phyloP scores from a whole-genome alignment of 2,113 vertebrate species.

The Lucifuga dentata region DNA sequence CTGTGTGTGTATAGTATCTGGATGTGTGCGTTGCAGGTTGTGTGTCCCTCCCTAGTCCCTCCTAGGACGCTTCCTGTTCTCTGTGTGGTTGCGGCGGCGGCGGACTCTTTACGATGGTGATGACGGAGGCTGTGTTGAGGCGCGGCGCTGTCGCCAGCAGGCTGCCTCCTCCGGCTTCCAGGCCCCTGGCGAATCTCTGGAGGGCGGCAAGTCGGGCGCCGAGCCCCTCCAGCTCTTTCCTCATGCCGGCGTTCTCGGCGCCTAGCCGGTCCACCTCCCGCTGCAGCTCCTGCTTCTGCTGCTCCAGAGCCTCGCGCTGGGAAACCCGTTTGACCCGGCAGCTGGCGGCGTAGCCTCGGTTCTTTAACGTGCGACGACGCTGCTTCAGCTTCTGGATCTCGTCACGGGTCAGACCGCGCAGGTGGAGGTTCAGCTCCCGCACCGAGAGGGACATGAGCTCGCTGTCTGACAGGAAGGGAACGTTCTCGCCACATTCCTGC shows the following conservation, averaged over 20 bases:
- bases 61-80: constrained; percentile 83
- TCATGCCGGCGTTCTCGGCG: constrained; percentile 96
- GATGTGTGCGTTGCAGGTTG: constrained; percentile 57
- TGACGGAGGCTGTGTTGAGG: constrained; percentile 91
- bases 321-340: constrained; percentile 97
- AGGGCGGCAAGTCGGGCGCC: constrained; percentile 95
- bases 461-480: constrained; percentile 94
- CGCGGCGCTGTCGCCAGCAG: constrained; percentile 90
- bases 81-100: constrained; percentile 83
- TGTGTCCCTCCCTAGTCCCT: constrained; percentile 34
- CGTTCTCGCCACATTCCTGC: constrained; percentile 97
- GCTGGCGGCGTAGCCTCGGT: constrained; percentile 96
- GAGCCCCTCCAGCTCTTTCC: constrained; percentile 96
- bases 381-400: constrained; percentile 98
- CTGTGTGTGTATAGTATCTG: constrained; percentile 24
- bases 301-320: constrained; percentile 98
- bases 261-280: constrained; percentile 97
- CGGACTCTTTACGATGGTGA: constrained; percentile 94
- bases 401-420: constrained; percentile 95
- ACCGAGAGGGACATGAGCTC: constrained; percentile 98
- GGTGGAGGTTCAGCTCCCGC: constrained; percentile 96
- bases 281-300: constrained; percentile 97
- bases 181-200: constrained; percentile 95
- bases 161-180: constrained; percentile 87
- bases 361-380: constrained; percentile 95